Conservation (phyloP, 64 coral and sea anemone genomes). For the Pocillopora damicornis region DNA sequence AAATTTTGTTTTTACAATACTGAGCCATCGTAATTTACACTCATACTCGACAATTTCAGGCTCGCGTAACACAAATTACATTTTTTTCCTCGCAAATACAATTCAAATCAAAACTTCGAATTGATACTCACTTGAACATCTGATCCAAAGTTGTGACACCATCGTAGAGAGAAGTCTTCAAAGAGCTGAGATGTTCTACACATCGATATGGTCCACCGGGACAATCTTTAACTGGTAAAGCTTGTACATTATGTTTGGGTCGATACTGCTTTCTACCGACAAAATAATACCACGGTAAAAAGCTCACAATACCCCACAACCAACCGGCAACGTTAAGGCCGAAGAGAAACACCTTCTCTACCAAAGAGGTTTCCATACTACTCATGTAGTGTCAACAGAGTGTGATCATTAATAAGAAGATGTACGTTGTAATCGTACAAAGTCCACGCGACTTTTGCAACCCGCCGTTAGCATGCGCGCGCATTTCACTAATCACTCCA, state of each 20-base stretch:
- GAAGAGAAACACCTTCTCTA: conserved; percentile 88
- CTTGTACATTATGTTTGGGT: conserved; percentile 61
- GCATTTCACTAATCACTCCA: conserved; percentile 13
- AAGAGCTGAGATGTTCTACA: conserved; percentile 83
- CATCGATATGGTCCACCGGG: conserved; percentile 80
- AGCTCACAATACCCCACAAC: conserved; percentile 85
- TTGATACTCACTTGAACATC: conserved; percentile 78
- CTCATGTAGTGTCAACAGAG: background rate
- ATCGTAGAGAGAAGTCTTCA: conserved; percentile 70
- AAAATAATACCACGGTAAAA: conserved; percentile 92
- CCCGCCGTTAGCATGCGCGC: conserved; percentile 37
- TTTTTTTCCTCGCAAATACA: background rate
- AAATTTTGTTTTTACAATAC: no score
- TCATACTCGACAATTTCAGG: background rate
- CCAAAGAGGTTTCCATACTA: conserved; percentile 71
- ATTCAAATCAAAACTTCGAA: background rate
- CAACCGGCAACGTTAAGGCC: conserved; percentile 82
- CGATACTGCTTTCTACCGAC: conserved; percentile 65
- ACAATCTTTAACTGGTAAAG: conserved; percentile 56
- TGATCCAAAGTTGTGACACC: conserved; percentile 94
- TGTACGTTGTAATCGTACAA: background rate
- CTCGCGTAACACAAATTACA: background rate
- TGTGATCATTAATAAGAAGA: background rate
- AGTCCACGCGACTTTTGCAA: conserved; percentile 46
- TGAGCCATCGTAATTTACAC: no score